A percentile compares a stretch with the other conserved stretches of the same genome.
These are phyloP conservation scores for Himalopsyche anomala DNA, from an alignment of 2,888 invertebrate genomes.

Conservation along the genomic window DNA sequence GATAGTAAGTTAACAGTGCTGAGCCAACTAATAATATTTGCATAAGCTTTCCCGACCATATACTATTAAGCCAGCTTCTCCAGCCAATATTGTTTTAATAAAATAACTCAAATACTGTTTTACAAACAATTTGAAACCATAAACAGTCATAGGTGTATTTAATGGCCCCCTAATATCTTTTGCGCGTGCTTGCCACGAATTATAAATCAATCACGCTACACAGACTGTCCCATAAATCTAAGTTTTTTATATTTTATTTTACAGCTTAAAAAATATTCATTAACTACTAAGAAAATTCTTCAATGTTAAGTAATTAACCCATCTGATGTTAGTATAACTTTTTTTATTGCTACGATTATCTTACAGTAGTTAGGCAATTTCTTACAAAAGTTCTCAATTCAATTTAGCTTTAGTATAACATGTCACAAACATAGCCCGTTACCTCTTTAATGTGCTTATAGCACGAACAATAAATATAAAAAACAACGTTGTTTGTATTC, in stretches of 20 bases:
- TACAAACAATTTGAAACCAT: constrained; percentile 57
- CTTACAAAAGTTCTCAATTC: too few species aligned
- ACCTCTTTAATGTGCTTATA: too few species aligned
- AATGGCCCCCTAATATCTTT: constrained; percentile 61
- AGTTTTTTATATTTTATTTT: background rate
- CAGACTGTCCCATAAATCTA: constrained; percentile 15
- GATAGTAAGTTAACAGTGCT: background rate
- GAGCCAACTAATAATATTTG: constrained; percentile 33
- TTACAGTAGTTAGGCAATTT: too few species aligned
- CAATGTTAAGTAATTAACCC: background rate
- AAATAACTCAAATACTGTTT: constrained; percentile 53
- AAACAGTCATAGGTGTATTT: constrained; percentile 58
- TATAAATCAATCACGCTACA: constrained; percentile 62
- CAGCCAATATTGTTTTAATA: constrained; percentile 59
- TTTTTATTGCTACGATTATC: too few species aligned
- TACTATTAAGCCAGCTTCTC: constrained; percentile 32
- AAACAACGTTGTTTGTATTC: too few species aligned
- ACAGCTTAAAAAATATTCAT: background rate
- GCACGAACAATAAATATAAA: too few species aligned
- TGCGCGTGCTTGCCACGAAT: constrained; percentile 60
- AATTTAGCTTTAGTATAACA: too few species aligned
- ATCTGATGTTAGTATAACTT: background rate
- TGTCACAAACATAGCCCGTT: background rate
- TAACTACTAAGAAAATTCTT: background rate
- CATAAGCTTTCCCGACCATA: background rate